Conservation (phyloP, 2,113 vertebrate species). For the Leucopternis melanops region DNA sequence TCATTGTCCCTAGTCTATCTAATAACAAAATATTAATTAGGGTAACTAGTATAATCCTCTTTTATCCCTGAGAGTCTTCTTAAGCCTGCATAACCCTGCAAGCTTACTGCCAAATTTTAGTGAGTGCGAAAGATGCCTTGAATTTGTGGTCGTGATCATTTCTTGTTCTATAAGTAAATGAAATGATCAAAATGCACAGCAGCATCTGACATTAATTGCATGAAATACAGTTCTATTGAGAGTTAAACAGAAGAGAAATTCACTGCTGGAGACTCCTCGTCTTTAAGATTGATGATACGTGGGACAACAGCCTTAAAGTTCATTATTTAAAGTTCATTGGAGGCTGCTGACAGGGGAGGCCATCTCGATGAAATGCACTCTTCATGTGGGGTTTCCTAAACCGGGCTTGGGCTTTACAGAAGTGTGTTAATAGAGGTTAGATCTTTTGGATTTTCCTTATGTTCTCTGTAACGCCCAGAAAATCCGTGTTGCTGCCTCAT, state of each 20-base stretch:
- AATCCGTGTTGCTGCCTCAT: neutral
- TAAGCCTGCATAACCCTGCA: neutral
- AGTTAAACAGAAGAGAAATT: conserved; percentile 7
- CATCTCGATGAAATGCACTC: neutral
- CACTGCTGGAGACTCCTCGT: conserved; percentile 13
- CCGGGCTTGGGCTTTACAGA: neutral
- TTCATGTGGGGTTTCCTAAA: neutral
- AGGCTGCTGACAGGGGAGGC: conserved; percentile 29
- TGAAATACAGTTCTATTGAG: conserved; percentile 41
- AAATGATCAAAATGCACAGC: conserved; percentile 49
- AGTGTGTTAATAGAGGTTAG: neutral
- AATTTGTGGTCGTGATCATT: neutral
- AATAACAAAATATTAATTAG: conserved; percentile 35
- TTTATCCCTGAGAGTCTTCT: neutral
- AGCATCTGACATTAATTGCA: conserved; percentile 29
- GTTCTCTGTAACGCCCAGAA: neutral
- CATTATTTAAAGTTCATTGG: conserved; percentile 38
- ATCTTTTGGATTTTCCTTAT: neutral
- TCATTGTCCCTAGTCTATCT: neutral
- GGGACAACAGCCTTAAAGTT: conserved; percentile 31
- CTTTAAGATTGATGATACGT: neutral
- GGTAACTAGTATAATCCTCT: neutral
- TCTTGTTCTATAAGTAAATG: conserved; percentile 25
- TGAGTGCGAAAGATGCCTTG: neutral
- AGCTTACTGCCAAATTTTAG: neutral